A percentile compares a stretch with the other conserved stretches of the same genome.
Evolutionary conservation across 2,797 vertebrate genomes (phyloP).

Genomic region (Chrysocyon brachyurus): DNA sequence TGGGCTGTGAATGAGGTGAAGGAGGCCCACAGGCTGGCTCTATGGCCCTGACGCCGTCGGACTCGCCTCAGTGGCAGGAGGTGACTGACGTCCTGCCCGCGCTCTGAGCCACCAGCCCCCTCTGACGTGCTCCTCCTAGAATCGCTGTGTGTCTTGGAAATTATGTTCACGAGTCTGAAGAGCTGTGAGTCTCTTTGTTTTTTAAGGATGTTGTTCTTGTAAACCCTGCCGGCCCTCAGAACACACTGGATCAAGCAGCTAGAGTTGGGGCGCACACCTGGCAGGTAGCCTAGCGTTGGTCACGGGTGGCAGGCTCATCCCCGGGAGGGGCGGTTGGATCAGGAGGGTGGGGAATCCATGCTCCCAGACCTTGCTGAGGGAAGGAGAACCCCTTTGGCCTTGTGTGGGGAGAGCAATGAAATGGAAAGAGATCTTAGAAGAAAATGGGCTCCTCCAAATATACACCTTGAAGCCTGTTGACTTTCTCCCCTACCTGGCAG

Average conservation of each 20-base stretch:
- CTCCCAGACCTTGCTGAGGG: background rate
- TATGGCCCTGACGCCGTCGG: background rate
- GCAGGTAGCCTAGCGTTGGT: background rate
- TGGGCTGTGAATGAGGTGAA: background rate
- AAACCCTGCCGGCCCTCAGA: background rate
- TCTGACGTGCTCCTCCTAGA: background rate
- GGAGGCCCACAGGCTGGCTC: fast-evolving
- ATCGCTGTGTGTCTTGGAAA: background rate
- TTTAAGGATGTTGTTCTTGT: background rate
- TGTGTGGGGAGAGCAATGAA: background rate
- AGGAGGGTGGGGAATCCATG: background rate
- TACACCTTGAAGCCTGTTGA: background rate
- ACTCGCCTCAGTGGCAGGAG: background rate
- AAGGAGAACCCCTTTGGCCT: background rate
- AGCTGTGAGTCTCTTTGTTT: background rate
- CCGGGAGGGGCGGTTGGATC: background rate
- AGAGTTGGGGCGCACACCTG: fast-evolving
- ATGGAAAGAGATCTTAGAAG: slow-evolving; percentile 2
- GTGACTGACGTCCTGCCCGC: background rate
- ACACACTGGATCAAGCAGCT: background rate
- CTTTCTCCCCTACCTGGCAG: background rate
- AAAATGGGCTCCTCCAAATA: slow-evolving; percentile 42
- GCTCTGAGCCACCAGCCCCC: background rate
- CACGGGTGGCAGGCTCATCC: background rate
- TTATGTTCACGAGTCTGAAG: slow-evolving; percentile 51